These are phyloP conservation scores for Phalacrocorax carbo DNA, from an alignment of 2,113 vertebrate species.

Conservation along the genomic window DNA sequence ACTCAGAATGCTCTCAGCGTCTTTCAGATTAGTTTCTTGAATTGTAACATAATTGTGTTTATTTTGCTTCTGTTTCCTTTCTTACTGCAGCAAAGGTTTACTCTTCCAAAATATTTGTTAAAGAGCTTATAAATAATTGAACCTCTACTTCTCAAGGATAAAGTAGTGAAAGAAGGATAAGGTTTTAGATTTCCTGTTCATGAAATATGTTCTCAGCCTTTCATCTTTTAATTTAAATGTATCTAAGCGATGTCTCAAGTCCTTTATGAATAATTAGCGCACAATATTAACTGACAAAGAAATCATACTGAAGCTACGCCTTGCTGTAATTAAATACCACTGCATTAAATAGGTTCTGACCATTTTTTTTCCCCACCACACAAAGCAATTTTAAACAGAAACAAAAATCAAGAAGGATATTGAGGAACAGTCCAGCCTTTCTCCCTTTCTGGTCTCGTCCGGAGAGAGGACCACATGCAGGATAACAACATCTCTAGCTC, in stretches of 20 bases:
- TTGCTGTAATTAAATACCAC: slow-evolving; percentile 13
- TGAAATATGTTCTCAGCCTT: background rate
- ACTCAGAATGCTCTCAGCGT: background rate
- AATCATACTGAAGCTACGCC: background rate
- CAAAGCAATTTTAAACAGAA: background rate
- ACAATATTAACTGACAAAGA: slow-evolving; percentile 17
- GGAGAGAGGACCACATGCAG: fast-evolving
- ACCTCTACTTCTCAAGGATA: slow-evolving; percentile 1
- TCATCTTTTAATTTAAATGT: slow-evolving; percentile 2
- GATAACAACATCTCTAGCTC: background rate
- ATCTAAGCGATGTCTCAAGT: background rate
- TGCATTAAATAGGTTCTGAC: background rate
- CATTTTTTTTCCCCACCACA: fast-evolving
- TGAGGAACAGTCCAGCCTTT: background rate
- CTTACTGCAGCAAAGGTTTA: background rate
- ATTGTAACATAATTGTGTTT: background rate
- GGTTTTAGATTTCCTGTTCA: background rate
- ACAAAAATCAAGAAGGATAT: background rate
- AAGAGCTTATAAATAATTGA: background rate
- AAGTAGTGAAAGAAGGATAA: background rate
- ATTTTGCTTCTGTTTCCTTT: background rate
- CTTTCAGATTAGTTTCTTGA: background rate
- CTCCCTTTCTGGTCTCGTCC: background rate
- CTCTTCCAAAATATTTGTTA: background rate
- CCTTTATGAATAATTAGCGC: slow-evolving; percentile 40